Evolutionary conservation across 2,797 vertebrate genomes (phyloP), one percentile per base, ranked within the genome.

Genomic region (Enteromius trimaculatus): DNA sequence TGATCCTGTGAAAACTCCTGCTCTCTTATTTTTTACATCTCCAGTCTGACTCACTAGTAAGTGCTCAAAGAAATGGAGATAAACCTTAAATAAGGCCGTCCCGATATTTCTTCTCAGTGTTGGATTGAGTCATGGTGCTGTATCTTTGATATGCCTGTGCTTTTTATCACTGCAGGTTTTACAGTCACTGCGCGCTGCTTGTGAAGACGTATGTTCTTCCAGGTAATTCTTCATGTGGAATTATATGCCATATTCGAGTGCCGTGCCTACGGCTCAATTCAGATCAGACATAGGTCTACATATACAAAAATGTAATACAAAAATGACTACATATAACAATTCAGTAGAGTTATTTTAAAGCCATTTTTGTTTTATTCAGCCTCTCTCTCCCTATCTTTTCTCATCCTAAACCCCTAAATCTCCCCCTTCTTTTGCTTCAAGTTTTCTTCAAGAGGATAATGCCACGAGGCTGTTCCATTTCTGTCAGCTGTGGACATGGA

Each of bases 381-480:
- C 39, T 31, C 60, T 64, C 26, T 64, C 14, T 29, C 1, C 26
- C 26, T 29, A 31, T 60, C 11, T 42, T 42, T 75, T 8, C 37
- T 58, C 39, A 44, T 64, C 6, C 26, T 44, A 19, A 62, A 77
- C 10, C 47, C 47, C n/a, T 80, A 39, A 53, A 80, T 60, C 39
- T 23, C 34, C 16, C 19, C 31, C 37, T n/a, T 29, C 60, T 17
- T 62, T 62, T 62, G 7, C 9, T 42, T 42, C 34, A 26, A 42
- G 79, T 39, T 34, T 37, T 60, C 42, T n/a, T 17, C 16, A 64
- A 3, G 68, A 74, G 49, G 51, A 66, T 70, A 58, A 42, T 37
- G 26, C 60, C 60, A 64, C 11, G 8, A 81, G 70, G 79, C 68
- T 44, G 86, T 69, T 85, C 86, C 80, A 79, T 87, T 85, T 85